A percentile compares a stretch with the other conserved stretches of the same genome.
Conservation (phyloP, 2,888 invertebrate genomes). For the Chloroclystis v-ata region DNA sequence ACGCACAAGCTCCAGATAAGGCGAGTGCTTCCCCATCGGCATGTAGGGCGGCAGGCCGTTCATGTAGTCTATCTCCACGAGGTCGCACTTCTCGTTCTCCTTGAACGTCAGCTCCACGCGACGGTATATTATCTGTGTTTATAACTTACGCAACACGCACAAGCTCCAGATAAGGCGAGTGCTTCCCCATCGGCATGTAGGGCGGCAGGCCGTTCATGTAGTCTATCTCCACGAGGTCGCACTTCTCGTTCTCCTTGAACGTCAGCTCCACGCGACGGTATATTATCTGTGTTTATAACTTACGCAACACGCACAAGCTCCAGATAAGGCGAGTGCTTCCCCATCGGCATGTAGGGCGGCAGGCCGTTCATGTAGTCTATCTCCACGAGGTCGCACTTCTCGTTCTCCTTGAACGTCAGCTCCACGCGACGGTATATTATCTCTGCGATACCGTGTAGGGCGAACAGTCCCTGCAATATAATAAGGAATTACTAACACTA, state of each 20-base stretch:
- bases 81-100: slow-evolving; percentile 79
- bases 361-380: slow-evolving; percentile 55
- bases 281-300: slow-evolving; percentile 51
- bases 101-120: slow-evolving; percentile 71
- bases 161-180: slow-evolving; percentile 58
- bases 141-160: slow-evolving; percentile 55
- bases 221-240: slow-evolving; percentile 73
- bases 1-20: slow-evolving; percentile 55
- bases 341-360: slow-evolving; percentile 48
- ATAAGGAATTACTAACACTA: no score
- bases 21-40: slow-evolving; percentile 55
- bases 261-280: slow-evolving; percentile 74
- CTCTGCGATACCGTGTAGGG: slow-evolving; percentile 68
- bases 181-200: slow-evolving; percentile 50
- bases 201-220: slow-evolving; percentile 47
- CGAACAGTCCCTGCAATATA: slow-evolving; percentile 61
- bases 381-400: slow-evolving; percentile 78
- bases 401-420: slow-evolving; percentile 73
- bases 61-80: slow-evolving; percentile 66
- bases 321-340: slow-evolving; percentile 55
- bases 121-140: slow-evolving; percentile 61
- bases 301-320: slow-evolving; percentile 57
- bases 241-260: slow-evolving; percentile 77
- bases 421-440: slow-evolving; percentile 71
- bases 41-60: slow-evolving; percentile 46